Base-by-base conservation (phyloP, 2,797 vertebrate genomes). In the Paguma larvata region DNA sequence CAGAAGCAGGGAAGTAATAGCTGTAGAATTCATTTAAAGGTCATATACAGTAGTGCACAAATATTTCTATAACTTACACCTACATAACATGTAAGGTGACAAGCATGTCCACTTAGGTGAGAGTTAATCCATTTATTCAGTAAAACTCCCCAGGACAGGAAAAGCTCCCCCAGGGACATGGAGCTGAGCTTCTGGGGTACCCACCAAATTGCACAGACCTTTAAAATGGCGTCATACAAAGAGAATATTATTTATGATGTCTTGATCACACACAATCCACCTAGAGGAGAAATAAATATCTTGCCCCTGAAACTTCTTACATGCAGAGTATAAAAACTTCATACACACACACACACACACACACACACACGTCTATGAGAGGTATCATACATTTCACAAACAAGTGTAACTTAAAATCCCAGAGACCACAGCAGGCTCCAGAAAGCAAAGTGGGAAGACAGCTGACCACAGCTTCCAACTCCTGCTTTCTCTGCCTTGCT, bases 381-480 rank as follows among this genome's bases (percentile, higher is more conserved):
- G 53, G 32, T 34, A 3, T 34, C n/a, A 23, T 83, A 4, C 6
- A 62, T 90, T 86, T 92, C 44, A 85, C n/a, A 86, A 82, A 78
- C 73, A 94, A 70, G 27, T 77, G 59, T 9, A 48, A 89, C 65
- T 92, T 85, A 68, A 85, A 83, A 79, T 84, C 32, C 23, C 41
- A 82, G 38, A 86, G 62, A 86, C 51, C 67, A 48, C 21, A 77
- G 44, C 34, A 59, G 72, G 30, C 46, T 84, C 68, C 83, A 46
- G 68, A 86, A 86, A 95, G 41, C 41, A 87, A 90, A 78, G 10
- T 23, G 30, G n/a, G 44, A 67, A 92, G 79, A 89, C 13, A 72
- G 32, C 23, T 11, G 18, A 63, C 34, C 19, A n/a, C 4, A 44
- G 8, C 6, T 83, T 89, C 53, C 41, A 94, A 34, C 2, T 67